These are phyloP conservation scores for Toxotes jaculatrix DNA, from an alignment of 2,113 vertebrate genomes.

Conservation along the genomic window DNA sequence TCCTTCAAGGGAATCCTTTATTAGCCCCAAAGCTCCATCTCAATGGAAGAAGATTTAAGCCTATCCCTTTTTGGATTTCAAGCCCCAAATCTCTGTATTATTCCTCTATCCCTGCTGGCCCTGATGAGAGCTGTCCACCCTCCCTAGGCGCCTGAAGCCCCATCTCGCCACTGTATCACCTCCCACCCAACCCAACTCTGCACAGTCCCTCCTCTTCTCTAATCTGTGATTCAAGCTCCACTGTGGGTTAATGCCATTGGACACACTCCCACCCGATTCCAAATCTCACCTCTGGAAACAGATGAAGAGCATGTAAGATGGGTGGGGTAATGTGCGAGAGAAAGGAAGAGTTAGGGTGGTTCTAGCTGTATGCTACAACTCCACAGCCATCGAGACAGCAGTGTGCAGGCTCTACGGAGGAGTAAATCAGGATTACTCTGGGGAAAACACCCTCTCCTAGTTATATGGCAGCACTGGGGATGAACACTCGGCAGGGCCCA, in stretches of 20 bases:
- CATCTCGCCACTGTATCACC: constrained; percentile 64
- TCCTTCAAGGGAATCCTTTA: constrained; percentile 73
- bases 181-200: constrained; percentile 71
- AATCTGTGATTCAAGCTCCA: constrained; percentile 76
- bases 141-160: constrained; percentile 56
- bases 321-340: constrained; percentile 63
- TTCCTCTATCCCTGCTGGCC: constrained; percentile 68
- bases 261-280: constrained; percentile 79
- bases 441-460: constrained; percentile 69
- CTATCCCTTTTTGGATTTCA: constrained; percentile 69
- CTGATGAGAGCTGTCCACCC: constrained; percentile 75
- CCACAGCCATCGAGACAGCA: constrained; percentile 38
- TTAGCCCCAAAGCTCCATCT: constrained; percentile 72
- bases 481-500: constrained; percentile 64
- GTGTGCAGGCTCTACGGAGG: constrained; percentile 58
- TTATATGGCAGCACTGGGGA: constrained; percentile 55
- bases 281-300: constrained; percentile 77
- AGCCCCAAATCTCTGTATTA: constrained; percentile 67
- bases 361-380: constrained; percentile 45
- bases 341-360: constrained; percentile 50
- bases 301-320: constrained; percentile 67
- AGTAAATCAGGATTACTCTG: constrained; percentile 75
- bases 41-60: constrained; percentile 70
- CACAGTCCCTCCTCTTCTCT: constrained; percentile 61
- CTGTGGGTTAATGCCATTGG: constrained; percentile 83